Base-by-base conservation (phyloP, 2,797 vertebrate species). In the Enteromius unitaeniatus region DNA sequence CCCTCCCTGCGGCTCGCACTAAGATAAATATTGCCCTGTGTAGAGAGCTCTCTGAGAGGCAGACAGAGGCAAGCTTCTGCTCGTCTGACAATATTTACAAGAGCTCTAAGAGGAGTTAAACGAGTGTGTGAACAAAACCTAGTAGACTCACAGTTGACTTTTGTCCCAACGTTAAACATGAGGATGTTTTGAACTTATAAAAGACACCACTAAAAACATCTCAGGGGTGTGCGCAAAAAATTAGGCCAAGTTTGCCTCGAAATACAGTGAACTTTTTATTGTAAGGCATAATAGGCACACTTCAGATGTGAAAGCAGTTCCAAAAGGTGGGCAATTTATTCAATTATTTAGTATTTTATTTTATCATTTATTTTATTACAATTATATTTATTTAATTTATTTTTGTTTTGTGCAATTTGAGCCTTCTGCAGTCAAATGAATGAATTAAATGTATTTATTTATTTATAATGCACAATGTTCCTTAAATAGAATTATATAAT, bases 1-100 rank as follows among this genome's bases (percentile, higher is more conserved):
- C 40, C 75, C 75, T 83, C 74, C 28, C 47, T 53, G 72, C 88
- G 86, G 74, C 77, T 83, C 34, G 91, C 89, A 90, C 92, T 94
- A 92, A 90, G 93, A 95, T 96, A 95, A 96, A 95, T 93, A 92
- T 93, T 93, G 95, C 93, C 93, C 91, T 92, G 90, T 85, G 88
- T 91, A 89, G 91, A 78, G 76, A 83, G 85, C 68, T 68, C 70
- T 92, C 87, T 87, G 89, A 88, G 78, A 77, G 89, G 90, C 87
- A 90, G 74, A 86, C 64, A 88, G 91, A 89, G 90, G 93, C 93
- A 91, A 86, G 85, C 80, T 40, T 84, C 86, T 82, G 84, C 84
- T 87, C 83, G 84, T 89, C 87, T 45, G 86, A 92, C 92, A 93
- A 91, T 92, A 87, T 91, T 92, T 92, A 91, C 90, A 92, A 90